These are phyloP conservation scores for Epizoanthus fatuus DNA, from an alignment of 92 coral and sea anemone genomes.

Conservation along the genomic window DNA sequence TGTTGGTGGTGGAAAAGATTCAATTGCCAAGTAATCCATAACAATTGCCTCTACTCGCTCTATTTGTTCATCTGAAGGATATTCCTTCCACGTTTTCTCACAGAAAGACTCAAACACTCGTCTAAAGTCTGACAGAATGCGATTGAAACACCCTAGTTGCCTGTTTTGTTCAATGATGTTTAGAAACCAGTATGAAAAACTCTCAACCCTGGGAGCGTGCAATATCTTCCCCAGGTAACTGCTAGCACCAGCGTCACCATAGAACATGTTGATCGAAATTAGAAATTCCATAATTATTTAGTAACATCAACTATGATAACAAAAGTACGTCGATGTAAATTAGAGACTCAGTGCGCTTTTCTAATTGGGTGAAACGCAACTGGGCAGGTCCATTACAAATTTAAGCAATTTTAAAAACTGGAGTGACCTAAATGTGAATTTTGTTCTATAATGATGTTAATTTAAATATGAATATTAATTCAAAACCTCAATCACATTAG, in stretches of 20 bases:
- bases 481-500: too few relatives aligned
- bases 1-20: conserved; percentile 23
- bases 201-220: conserved; percentile 7
- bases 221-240: conserved; percentile 36
- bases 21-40: conserved; percentile 41
- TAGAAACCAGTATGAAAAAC: conserved; percentile 55
- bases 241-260: conserved; percentile 55
- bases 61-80: conserved; percentile 46
- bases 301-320: too few relatives aligned
- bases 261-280: conserved; percentile 50
- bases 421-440: too few relatives aligned
- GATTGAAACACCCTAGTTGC: conserved; percentile 33
- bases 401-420: too few relatives aligned
- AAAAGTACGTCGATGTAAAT: too few relatives aligned
- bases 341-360: too few relatives aligned
- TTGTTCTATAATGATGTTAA: too few relatives aligned
- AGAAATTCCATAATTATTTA: too few relatives aligned
- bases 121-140: conserved; percentile 46
- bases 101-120: conserved; percentile 23
- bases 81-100: conserved; percentile 53
- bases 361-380: too few relatives aligned
- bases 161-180: conserved; percentile 60
- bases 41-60: conserved; percentile 31
- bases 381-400: too few relatives aligned
- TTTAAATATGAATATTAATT: too few relatives aligned